A percentile compares a stretch with the other conserved stretches of the same genome.
Evolutionary conservation across 2,113 vertebrate species (phyloP).

Genomic region (Circaetus cinerascens): DNA sequence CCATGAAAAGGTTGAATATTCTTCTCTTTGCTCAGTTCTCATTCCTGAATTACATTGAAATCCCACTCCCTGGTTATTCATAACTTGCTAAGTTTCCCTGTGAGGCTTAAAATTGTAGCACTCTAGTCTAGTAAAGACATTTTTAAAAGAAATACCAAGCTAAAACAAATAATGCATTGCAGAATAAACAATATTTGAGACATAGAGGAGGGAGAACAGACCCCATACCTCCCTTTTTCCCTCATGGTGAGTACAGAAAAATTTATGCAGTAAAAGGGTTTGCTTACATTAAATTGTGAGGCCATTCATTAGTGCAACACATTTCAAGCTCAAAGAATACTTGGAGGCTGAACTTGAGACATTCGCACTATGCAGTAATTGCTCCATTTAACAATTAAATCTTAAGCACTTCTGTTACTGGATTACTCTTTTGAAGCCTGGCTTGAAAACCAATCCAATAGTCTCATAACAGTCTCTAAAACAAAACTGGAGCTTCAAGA

Average conservation of each 20-base stretch:
- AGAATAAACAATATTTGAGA: slow-evolving; percentile 37
- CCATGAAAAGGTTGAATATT: slow-evolving; percentile 67
- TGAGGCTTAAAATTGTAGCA: neutral
- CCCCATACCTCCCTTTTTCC: neutral
- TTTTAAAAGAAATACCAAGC: slow-evolving; percentile 17
- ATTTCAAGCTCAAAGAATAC: neutral
- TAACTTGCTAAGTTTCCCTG: slow-evolving; percentile 42
- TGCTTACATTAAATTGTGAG: neutral
- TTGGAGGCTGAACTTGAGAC: neutral
- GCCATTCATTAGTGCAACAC: neutral
- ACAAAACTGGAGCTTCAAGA: neutral
- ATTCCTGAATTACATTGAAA: slow-evolving; percentile 67
- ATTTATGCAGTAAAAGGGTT: neutral
- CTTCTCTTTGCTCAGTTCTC: slow-evolving; percentile 60
- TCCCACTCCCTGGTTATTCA: slow-evolving; percentile 50
- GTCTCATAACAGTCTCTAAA: neutral
- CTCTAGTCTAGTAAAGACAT: neutral
- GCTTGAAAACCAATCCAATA: neutral
- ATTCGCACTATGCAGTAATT: neutral
- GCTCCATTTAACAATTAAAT: neutral
- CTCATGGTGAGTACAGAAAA: neutral
- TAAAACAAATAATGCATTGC: slow-evolving; percentile 37
- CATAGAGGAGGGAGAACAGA: neutral
- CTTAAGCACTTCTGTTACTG: neutral
- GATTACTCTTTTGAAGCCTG: neutral